phyloP scores from a whole-genome alignment of 2,113 vertebrate genomes.

The Lutjanus erythropterus region DNA sequence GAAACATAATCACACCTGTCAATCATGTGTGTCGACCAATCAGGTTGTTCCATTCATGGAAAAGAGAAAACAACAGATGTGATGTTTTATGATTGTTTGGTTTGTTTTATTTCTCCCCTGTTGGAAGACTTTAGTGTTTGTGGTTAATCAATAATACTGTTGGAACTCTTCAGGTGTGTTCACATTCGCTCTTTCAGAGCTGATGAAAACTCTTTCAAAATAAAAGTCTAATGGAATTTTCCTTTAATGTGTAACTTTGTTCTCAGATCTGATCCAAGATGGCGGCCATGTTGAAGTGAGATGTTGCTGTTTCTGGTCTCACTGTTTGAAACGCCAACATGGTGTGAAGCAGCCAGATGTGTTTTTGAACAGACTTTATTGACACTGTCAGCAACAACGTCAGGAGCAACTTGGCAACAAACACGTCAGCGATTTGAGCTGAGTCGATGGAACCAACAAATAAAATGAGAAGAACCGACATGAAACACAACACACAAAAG shows the following conservation, averaged over 20 bases:
- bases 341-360: slow-evolving; percentile 20
- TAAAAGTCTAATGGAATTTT: not conserved
- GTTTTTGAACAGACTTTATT: slow-evolving; percentile 45
- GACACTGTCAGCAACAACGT: not conserved
- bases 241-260: not conserved
- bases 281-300: slow-evolving; percentile 22
- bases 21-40: not conserved
- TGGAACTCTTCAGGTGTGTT: not conserved
- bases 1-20: not conserved
- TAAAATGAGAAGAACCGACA: not conserved
- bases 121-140: not conserved
- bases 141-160: slow-evolving; percentile 7
- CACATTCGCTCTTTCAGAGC: not conserved
- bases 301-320: slow-evolving; percentile 15
- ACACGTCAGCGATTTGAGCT: not conserved
- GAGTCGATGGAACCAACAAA: not conserved
- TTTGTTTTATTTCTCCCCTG: too few relatives aligned
- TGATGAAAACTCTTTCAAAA: not conserved
- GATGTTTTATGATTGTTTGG: not conserved
- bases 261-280: slow-evolving; percentile 33
- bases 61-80: too few relatives aligned
- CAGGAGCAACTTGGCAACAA: not conserved
- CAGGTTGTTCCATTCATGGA: not conserved
- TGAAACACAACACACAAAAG: not conserved
- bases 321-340: slow-evolving; percentile 1